Conservation (phyloP, 1,140 invertebrate species). For the Ptiloglossa arizonensis region DNA sequence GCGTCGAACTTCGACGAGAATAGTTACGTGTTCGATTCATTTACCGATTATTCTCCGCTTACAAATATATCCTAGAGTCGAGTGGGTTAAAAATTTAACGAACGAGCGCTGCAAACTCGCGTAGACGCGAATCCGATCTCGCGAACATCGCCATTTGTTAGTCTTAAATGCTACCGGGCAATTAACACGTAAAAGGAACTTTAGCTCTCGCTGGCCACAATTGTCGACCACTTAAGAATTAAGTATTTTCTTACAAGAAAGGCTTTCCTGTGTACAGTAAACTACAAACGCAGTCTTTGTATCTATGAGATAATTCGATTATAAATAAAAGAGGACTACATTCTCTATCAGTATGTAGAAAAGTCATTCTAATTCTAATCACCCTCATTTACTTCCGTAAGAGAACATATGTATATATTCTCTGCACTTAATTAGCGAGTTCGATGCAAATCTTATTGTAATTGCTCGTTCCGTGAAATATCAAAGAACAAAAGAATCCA, state of each 20-base stretch:
- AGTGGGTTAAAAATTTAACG: slow-evolving; percentile 1
- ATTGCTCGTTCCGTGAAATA: background rate
- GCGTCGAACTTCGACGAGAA: background rate
- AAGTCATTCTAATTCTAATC: background rate
- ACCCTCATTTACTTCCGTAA: background rate
- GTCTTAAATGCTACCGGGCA: too few relatives aligned
- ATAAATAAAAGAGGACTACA: background rate
- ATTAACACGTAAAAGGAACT: slow-evolving; percentile 6
- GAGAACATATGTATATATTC: background rate
- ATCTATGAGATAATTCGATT: background rate
- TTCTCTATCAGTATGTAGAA: background rate
- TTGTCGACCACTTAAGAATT: background rate
- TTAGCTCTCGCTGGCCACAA: background rate
- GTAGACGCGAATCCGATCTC: too few relatives aligned
- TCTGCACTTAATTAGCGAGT: background rate
- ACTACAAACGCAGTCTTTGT: background rate
- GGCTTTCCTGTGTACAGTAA: background rate
- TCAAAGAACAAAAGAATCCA: background rate
- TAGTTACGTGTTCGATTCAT: background rate
- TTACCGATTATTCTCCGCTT: background rate
- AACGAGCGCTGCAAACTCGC: slow-evolving; percentile 12
- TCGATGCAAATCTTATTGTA: background rate
- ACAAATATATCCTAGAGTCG: background rate
- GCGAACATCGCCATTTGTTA: too few relatives aligned
- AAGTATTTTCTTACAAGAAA: background rate